These are phyloP conservation scores for Vanessa tameamea DNA, from an alignment of 1,140 invertebrate species.

Conservation along the genomic window DNA sequence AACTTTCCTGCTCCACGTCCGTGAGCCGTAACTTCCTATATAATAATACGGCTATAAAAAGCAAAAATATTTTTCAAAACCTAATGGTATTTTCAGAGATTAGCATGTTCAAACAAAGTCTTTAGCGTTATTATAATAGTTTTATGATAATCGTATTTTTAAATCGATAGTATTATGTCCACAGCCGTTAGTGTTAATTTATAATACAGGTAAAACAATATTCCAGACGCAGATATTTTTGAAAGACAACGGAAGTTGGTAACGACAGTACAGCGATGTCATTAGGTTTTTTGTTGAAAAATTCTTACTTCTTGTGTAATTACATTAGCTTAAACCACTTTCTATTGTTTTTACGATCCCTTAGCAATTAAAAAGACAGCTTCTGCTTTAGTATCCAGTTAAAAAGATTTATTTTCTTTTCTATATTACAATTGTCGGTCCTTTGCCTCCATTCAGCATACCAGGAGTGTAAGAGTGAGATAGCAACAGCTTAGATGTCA, in stretches of 20 bases:
- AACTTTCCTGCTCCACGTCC: too few species aligned
- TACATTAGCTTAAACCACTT: conserved; percentile 26
- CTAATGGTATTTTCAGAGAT: too few species aligned
- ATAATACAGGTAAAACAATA: neutral
- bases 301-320: conserved; percentile 25
- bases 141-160: too few species aligned
- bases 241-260: conserved; percentile 20
- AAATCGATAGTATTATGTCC: too few species aligned
- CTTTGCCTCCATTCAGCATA: conserved; percentile 10
- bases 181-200: too few species aligned
- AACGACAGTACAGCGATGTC: conserved; percentile 24
- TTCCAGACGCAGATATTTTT: conserved; percentile 13
- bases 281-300: conserved; percentile 25
- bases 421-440: conserved; percentile 8
- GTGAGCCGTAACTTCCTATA: too few species aligned
- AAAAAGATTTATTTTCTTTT: conserved; percentile 33
- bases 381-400: conserved; percentile 22
- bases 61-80: too few species aligned
- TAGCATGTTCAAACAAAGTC: too few species aligned
- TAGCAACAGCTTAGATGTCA: conserved; percentile 8
- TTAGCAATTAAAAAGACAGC: conserved; percentile 35
- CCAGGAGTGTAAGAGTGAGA: conserved; percentile 11
- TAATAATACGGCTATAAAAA: too few species aligned
- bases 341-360: conserved; percentile 34
- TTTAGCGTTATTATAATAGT: too few species aligned